Conservation (phyloP, 2,888 invertebrate species). For the Callinectes sapidus region DNA sequence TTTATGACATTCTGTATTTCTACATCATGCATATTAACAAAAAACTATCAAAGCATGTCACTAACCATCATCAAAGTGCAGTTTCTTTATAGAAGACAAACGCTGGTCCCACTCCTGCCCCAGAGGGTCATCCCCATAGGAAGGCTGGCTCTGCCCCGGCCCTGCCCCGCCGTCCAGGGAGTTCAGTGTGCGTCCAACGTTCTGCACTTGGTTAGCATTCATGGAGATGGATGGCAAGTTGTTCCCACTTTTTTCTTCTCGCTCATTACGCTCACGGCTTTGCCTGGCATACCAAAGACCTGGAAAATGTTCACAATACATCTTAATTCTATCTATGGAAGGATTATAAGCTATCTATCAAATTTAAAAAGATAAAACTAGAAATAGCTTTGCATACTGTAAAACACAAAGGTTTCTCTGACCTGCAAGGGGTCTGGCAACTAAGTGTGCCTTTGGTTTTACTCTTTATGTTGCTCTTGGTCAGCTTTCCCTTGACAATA, state of each 20-base stretch:
- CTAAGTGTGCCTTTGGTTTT: too few relatives aligned
- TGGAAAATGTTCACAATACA: background rate
- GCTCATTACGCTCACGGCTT: constrained; percentile 15
- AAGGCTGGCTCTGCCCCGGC: background rate
- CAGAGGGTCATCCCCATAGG: constrained; percentile 38
- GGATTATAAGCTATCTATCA: background rate
- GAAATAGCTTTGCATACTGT: background rate
- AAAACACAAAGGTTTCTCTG: background rate
- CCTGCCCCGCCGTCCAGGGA: constrained; percentile 53
- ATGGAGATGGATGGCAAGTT: constrained; percentile 61
- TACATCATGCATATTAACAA: background rate
- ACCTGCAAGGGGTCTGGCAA: too few relatives aligned
- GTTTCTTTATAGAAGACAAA: constrained; percentile 48
- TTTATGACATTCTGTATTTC: background rate
- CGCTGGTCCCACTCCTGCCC: constrained; percentile 64
- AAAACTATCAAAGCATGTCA: background rate
- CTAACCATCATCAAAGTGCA: constrained; percentile 62
- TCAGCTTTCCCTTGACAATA: too few relatives aligned
- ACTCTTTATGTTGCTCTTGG: too few relatives aligned
- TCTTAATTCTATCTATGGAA: background rate
- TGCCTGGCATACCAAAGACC: constrained; percentile 63
- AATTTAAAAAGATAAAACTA: background rate
- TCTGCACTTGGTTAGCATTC: constrained; percentile 60
- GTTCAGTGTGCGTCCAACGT: constrained; percentile 58
- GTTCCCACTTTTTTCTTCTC: constrained; percentile 43